Evolutionary conservation across 2,797 vertebrate genomes (phyloP).

Genomic region (Parauchenoglanis punctatus): DNA sequence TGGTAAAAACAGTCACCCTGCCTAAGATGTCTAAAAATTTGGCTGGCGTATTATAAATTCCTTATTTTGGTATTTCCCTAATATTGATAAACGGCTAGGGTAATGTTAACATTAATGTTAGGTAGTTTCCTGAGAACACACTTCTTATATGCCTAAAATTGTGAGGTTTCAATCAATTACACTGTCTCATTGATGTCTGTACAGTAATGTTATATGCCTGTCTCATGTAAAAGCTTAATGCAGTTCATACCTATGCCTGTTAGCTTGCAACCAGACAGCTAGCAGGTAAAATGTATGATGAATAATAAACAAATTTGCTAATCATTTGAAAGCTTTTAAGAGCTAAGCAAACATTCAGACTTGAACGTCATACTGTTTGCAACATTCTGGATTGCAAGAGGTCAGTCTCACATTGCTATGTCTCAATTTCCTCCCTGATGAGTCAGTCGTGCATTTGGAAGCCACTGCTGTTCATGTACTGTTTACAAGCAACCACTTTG

Average conservation of each 20-base stretch:
- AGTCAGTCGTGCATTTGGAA: constrained; percentile 1
- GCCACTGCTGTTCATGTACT: neutral
- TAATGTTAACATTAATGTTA: neutral
- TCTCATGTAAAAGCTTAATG: neutral
- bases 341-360: neutral
- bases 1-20: neutral
- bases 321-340: neutral
- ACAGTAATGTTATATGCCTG: neutral
- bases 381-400: neutral
- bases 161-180: neutral
- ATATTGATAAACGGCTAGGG: neutral
- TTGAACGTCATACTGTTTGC: constrained; percentile 8
- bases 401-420: neutral
- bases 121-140: neutral
- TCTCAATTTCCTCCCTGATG: constrained; percentile 9
- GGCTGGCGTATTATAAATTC: neutral
- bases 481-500: neutral
- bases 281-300: neutral
- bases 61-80: neutral
- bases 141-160: neutral
- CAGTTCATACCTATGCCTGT: neutral
- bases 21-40: neutral
- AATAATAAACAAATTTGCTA: neutral
- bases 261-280: neutral
- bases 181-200: neutral